These are phyloP conservation scores for Etia nguti DNA, from an alignment of 2,113 vertebrate species.

Conservation along the genomic window DNA sequence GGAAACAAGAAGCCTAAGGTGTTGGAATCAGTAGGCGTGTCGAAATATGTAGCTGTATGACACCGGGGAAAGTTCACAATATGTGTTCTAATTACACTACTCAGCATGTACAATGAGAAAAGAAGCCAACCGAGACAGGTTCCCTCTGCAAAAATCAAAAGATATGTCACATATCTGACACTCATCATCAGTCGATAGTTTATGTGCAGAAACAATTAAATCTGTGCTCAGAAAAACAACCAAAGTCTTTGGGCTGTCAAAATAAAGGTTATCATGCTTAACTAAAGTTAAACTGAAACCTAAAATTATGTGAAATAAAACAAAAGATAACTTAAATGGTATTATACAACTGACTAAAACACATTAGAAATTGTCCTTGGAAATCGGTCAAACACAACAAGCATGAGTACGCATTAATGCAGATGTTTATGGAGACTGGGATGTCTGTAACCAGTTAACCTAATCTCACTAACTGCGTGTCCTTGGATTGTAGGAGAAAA, in stretches of 20 bases:
- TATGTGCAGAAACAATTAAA: slow-evolving; percentile 1
- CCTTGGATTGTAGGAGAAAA: background rate
- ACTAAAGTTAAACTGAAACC: background rate
- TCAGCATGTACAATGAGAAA: slow-evolving; percentile 8
- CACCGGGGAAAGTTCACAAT: background rate
- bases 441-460: background rate
- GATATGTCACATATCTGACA: background rate
- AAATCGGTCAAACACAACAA: background rate
- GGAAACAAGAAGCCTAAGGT: background rate
- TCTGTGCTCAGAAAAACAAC: background rate
- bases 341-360: too few relatives aligned
- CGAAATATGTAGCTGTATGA: background rate
- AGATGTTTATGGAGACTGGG: background rate
- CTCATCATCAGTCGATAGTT: slow-evolving; percentile 4
- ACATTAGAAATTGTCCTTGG: too few relatives aligned
- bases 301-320: background rate
- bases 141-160: background rate
- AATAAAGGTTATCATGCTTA: background rate
- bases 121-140: background rate
- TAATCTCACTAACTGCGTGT: background rate
- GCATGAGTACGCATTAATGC: background rate
- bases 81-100: slow-evolving; percentile 31
- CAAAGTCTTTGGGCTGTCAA: background rate
- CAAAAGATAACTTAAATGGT: too few relatives aligned
- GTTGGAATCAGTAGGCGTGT: background rate